Evolutionary conservation across 2,888 invertebrate genomes (phyloP).

Genomic region (Gandaritis pyraliata): DNA sequence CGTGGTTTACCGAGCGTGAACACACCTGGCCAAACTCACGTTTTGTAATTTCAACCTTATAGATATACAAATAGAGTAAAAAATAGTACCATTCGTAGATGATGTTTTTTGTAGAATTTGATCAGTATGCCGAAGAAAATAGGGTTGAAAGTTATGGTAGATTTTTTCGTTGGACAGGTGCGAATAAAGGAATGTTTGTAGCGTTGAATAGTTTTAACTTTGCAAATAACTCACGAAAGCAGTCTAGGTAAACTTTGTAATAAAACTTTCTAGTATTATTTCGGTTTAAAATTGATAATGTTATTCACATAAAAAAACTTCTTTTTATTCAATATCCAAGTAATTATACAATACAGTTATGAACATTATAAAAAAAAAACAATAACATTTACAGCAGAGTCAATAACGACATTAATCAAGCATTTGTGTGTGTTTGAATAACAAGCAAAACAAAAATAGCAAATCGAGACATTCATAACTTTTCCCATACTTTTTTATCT

Average conservation of each 20-base stretch:
- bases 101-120: slow-evolving; percentile 2
- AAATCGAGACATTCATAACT: slow-evolving; percentile 41
- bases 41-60: slow-evolving; percentile 24
- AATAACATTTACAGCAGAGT: too few relatives aligned
- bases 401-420: too few relatives aligned
- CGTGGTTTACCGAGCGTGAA: slow-evolving; percentile 70
- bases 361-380: too few relatives aligned
- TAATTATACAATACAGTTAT: too few relatives aligned
- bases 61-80: slow-evolving; percentile 18
- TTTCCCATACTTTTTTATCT: slow-evolving; percentile 56
- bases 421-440: too few relatives aligned
- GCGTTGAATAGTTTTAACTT: slow-evolving; percentile 3
- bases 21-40: slow-evolving; percentile 65
- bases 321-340: too few relatives aligned
- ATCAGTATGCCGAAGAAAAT: slow-evolving; percentile 3
- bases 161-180: slow-evolving; percentile 53
- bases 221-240: neutral
- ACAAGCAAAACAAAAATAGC: slow-evolving; percentile 7
- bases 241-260: too few relatives aligned
- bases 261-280: too few relatives aligned
- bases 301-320: too few relatives aligned
- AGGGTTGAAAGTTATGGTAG: slow-evolving; percentile 16
- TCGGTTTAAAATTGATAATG: too few relatives aligned
- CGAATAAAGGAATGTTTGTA: slow-evolving; percentile 37
- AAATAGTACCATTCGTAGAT: slow-evolving; percentile 4